Conservation (phyloP, 2,888 invertebrate species). For the Dascillus cervinus region DNA sequence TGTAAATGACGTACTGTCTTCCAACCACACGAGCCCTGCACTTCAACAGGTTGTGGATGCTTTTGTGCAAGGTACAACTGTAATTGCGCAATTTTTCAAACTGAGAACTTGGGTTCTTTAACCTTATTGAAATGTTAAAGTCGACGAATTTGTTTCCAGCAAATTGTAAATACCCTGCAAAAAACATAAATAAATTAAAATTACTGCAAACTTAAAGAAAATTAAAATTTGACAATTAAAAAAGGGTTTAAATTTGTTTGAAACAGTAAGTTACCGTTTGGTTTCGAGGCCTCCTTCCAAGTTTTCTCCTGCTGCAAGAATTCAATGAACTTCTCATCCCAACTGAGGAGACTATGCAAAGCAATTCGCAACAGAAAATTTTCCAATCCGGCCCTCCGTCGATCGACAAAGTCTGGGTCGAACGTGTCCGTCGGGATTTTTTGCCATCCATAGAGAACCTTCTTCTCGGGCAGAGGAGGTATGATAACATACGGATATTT, state of each 20-base stretch:
- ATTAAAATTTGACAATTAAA: too few species aligned
- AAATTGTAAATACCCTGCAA: slow-evolving; percentile 60
- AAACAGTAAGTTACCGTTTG: slow-evolving; percentile 65
- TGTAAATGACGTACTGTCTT: slow-evolving; percentile 68
- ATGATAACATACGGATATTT: slow-evolving; percentile 74
- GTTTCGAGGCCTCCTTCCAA: slow-evolving; percentile 70
- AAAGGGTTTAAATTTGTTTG: too few species aligned
- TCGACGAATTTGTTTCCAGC: slow-evolving; percentile 75
- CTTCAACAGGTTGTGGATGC: slow-evolving; percentile 52
- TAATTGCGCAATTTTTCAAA: slow-evolving; percentile 72
- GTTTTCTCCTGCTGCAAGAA: slow-evolving; percentile 73
- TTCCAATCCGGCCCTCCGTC: slow-evolving; percentile 74
- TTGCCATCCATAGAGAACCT: slow-evolving; percentile 69
- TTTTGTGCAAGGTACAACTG: slow-evolving; percentile 60
- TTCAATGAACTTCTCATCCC: slow-evolving; percentile 67
- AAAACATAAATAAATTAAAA: too few species aligned
- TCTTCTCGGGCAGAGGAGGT: slow-evolving; percentile 76
- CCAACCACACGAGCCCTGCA: slow-evolving; percentile 64
- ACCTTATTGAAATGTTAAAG: slow-evolving; percentile 63
- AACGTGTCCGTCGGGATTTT: slow-evolving; percentile 70
- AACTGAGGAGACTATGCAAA: slow-evolving; percentile 64
- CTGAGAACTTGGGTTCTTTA: slow-evolving; percentile 64
- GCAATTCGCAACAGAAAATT: slow-evolving; percentile 71
- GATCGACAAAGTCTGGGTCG: slow-evolving; percentile 77
- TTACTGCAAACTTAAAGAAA: too few species aligned